Evolutionary conservation across 1,140 invertebrate genomes (phyloP), one percentile per base, ranked within the genome.

Genomic region (Chironomus tepperi): DNA sequence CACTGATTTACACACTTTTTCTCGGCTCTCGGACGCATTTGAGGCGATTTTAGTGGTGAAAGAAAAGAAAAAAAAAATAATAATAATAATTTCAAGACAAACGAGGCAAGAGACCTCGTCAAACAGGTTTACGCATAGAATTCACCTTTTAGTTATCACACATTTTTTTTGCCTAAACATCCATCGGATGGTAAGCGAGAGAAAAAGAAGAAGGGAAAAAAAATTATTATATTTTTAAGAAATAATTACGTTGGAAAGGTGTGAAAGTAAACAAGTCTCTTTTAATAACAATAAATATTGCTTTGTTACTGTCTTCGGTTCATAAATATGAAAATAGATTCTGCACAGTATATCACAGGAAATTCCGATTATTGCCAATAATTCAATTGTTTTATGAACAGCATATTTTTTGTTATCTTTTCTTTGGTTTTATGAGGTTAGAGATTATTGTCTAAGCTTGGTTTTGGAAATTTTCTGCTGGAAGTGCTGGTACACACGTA

Each of bases 211-310:
- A 1, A 34, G n/a, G n/a, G 5, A 34, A 34, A 34, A 34, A 34
- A 2, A 34, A 34, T 34, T 34, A 34, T 34, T 34, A 34, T 34
- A 34, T 34, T 34, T 34, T 34, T 34, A 34, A 34, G 24, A 34
- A 34, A 34, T 34, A 34, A 34, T 34, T 47, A 9, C 15, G 15
- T 47, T 47, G 9, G 15, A 67, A 67, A 67, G n/a, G 65, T 70
- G 65, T 70, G 8, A 70, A 70, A 70, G 65, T 70, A 70, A 70
- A 70, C 18, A 70, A 18, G 7, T 19, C n/a, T 70, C 18, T 67
- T 19, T 18, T 70, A 16, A 18, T 70, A 16, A 57, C 12, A 57
- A 57, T 57, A 57, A 57, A 57, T 12, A 34, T 34, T 34, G 47
- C 12, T 12, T 57, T 57, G 47, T 57, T 47, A 12, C 10, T 57